Evolutionary conservation across 2,888 invertebrate species (phyloP), one percentile per base, ranked within the genome.

Genomic region (Corbicula japonica): DNA sequence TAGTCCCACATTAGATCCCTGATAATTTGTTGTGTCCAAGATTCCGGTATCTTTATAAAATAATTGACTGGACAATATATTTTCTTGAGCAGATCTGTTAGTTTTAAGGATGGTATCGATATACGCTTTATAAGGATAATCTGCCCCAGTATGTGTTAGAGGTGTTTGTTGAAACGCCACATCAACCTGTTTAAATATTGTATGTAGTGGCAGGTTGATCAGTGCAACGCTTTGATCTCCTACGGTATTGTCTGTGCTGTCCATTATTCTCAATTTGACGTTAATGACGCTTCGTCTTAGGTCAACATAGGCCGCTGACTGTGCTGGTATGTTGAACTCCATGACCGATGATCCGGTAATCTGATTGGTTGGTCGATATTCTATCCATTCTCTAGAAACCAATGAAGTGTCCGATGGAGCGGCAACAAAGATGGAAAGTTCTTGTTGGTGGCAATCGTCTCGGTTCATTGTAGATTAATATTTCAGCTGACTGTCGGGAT

Each of bases 71-170:
- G 32, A 23, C n/a, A 73, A 28, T 8, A 60, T 18, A 4, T 15
- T n/a, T 5, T 58, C 12, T 44, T 50, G 41, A 5, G 15, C 18
- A 18, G 18, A 32, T 50, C 32, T 32, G 38, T 71, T 75, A 8
- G 78, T 63, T 10, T 81, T 46, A n/a, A 77, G 30, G 12, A 84
- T 50, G 28, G 77, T 82, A 61, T 82, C 79, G 44, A 84, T 75
- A 68, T 82, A 80, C 34, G 79, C 79, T 70, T 84, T 84, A 61
- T 75, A 79, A 1, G 81, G 69, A 60, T 84, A 84, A 32, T 81
- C 77, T n/a, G 71, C 56, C 26, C 76, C 79, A 18, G 52, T 50
- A 28, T 70, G 28, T 2, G 70, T 46, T 6, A 72, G 60, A 2
- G 74, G 60, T 8, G 61, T 77, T 60, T 70, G 56, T 15, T 12